These are phyloP conservation scores for Antheraea assamensis DNA, from an alignment of 2,888 invertebrate genomes.

Conservation along the genomic window DNA sequence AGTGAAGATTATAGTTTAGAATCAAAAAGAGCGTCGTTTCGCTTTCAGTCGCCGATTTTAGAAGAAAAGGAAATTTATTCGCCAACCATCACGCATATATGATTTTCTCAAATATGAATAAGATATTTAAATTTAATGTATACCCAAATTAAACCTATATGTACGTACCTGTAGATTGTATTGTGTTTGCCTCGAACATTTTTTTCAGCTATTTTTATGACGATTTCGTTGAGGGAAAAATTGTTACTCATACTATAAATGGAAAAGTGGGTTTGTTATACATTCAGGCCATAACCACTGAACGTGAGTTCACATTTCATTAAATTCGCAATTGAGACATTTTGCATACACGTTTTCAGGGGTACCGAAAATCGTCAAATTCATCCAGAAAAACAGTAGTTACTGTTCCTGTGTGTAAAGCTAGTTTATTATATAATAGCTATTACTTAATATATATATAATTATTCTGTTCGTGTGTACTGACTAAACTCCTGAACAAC, in stretches of 20 bases:
- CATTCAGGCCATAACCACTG: too few species aligned
- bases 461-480: too few species aligned
- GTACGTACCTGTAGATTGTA: neutral
- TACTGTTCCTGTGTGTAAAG: too few species aligned
- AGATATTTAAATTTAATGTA: neutral
- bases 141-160: neutral
- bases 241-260: neutral
- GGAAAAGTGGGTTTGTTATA: too few species aligned
- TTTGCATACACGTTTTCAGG: too few species aligned
- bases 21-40: constrained; percentile 40
- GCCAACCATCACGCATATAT: constrained; percentile 31
- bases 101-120: neutral
- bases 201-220: neutral
- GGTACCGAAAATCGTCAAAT: too few species aligned
- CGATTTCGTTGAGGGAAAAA: neutral
- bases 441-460: too few species aligned
- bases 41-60: constrained; percentile 33
- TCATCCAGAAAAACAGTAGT: too few species aligned
- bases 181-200: neutral
- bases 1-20: constrained; percentile 39
- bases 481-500: too few species aligned
- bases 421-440: too few species aligned
- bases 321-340: too few species aligned
- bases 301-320: too few species aligned
- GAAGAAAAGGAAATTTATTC: constrained; percentile 36